Base-by-base conservation (phyloP, 2,888 invertebrate species). In the Eubasilissa splendida region DNA sequence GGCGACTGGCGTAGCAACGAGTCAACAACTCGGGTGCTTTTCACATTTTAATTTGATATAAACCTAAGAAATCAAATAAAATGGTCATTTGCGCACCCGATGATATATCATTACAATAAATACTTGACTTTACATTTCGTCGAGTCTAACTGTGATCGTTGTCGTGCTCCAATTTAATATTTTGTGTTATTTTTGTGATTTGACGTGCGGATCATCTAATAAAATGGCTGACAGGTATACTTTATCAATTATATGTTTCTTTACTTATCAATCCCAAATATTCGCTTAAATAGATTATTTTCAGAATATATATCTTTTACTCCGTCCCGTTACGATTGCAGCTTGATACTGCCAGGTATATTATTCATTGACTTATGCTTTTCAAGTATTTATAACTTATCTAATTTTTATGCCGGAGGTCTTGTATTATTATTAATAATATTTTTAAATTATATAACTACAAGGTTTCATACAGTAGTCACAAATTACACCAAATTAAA, bases 1-100 rank as follows among this genome's bases (percentile, higher is more conserved):
- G 83, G 82, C 82, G 81, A 82, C 84, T 82, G 81, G 82, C 84
- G 82, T 84, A 84, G 84, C 84, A 84, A 84, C 84, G 81, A 76
- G 79, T 79, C 84, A 84, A 84, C 84, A 84, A 84, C 77, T 81
- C 66, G 76, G 59, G 71, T 78, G 63, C 78, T 59, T 73, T 78
- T 54, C 60, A 42, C 73, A 31, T 71, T 73, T 73, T 78, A 63
- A 73, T 54, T 33, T 33, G 33, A 78, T 73, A 60, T 73, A 63
- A 54, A 31, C 73, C 12, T 56, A n/a, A 78, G 63, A 63, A 65
- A 22, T 71, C 33, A 42, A 10, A 5, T 60, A 9, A 60, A 77
- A 71, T 70, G 50, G n/a, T 56, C 71, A 56, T 73, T 73, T 54
- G 22, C 4, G 8, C 5, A 14, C 53, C 50, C 14, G 53, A 73